Evolutionary conservation across 2,797 vertebrate species (phyloP), one percentile per base, ranked within the genome.

Genomic region (Catostomus latipinnis): DNA sequence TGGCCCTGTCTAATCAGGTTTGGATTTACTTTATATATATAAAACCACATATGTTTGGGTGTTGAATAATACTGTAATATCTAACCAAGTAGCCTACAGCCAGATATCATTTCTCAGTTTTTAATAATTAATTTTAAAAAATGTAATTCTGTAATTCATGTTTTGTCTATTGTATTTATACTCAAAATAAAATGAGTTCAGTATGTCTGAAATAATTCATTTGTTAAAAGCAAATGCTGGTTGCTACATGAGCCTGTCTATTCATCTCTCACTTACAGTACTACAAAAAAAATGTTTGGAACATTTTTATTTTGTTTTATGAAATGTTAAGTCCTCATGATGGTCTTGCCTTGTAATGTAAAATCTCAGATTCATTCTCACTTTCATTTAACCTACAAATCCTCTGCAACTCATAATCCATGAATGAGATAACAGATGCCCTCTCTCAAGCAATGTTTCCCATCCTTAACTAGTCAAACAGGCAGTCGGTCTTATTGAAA

Each of bases 351-450:
- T 10, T 61, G 6, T 45, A n/a, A 70, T 62, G 18, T 43, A 58
- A 69, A 60, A 70, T 52, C 6, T 50, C 71, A 9, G 8, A 61
- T 34, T 69, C 69, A 69, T 69, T 43, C 75, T 60, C 0, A 1
- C 49, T 77, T 34, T 34, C 6, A 8, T 69, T 61, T 58, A 43
- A 69, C 65, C 54, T 66, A 49, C 56, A 78, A 70, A 77, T 61
- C 66, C 66, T 52, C n/a, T 0, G 7, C 1, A 6, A 69, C 4
- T 6, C 46, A 61, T 69, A 52, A 69, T 69, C 56, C 46, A 50
- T 9, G 16, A 60, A 77, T 45, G 18, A 78, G 56, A 76, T 66
- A 57, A 43, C 65, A 68, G 46, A 69, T 69, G 54, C 66, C 48
- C 34, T 62, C 22, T 62, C 6, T 9, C 34, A 63, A 2, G 5